A percentile compares a stretch with the other conserved stretches of the same genome.
These are phyloP conservation scores for Psophia crepitans DNA, from an alignment of 2,113 vertebrate species.

Conservation along the genomic window DNA sequence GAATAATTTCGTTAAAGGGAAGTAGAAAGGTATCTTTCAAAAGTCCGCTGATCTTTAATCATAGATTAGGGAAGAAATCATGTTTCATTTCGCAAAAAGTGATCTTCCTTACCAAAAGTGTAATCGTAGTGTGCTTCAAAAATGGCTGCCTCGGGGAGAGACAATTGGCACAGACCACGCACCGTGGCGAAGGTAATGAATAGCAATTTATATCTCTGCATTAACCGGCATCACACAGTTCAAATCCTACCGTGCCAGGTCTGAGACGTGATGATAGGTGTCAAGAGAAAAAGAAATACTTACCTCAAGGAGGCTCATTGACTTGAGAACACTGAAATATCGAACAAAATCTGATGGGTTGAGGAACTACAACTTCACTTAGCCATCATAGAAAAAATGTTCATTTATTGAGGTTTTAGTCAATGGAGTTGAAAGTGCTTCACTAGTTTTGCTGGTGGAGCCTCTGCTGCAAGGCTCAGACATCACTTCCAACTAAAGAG, in stretches of 20 bases:
- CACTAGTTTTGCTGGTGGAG: background rate
- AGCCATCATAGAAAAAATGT: background rate
- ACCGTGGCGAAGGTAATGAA: background rate
- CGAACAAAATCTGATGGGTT: background rate
- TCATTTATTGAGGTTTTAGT: background rate
- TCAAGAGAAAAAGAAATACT: background rate
- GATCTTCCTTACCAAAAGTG: background rate
- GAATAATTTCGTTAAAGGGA: background rate
- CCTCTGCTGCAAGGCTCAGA: background rate
- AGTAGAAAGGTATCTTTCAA: background rate
- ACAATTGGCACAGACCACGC: background rate
- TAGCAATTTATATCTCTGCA: background rate
- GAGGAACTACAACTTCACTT: background rate
- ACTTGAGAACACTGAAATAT: background rate
- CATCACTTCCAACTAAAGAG: background rate
- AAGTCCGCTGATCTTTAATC: background rate
- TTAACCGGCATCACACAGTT: background rate
- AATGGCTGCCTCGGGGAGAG: background rate
- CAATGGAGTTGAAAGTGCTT: background rate
- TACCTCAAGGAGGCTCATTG: background rate
- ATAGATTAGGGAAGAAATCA: background rate
- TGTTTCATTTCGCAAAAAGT: background rate
- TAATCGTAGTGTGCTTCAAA: background rate
- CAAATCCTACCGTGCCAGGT: background rate
- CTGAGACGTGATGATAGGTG: background rate